Evolutionary conservation across 1,140 invertebrate species (phyloP), one percentile per base, ranked within the genome.

Genomic region (Aphidius gifuensis): DNA sequence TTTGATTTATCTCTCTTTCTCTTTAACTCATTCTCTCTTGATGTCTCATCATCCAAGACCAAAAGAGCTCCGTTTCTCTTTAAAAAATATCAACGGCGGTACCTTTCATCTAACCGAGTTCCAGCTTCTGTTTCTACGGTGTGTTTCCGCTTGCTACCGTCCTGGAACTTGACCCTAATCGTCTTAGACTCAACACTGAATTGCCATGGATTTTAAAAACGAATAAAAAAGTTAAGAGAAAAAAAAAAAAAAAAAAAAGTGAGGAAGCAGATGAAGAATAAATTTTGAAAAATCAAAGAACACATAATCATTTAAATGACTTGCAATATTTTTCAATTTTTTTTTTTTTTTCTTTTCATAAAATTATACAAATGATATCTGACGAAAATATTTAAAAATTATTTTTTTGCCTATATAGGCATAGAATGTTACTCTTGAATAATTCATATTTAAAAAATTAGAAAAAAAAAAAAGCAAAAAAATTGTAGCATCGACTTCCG

Each of bases 41-140:
- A 7, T 11, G 5, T 32, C 32, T 53, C 38, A 39, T 53, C 5
- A 32, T n/a, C 9, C 16, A 7, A 9, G n/a, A 21, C 16, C 5
- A 11, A 51, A 51, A 51, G 38, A 32, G 32, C 56, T 47, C n/a
- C 44, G 21, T 38, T 16, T 45, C 38, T 58, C 8, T 38, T 58
- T 58, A 40, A 58, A 38, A 32, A 32, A 32, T 32, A 32, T 32
- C 40, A 40, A 32, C 46, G 57, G 69, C 74, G 74, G 74, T 71
- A 60, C 65, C 74, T 77, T 77, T 77, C 72, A 76, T 77, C 73
- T 32, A 32, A 32, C 23, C 23, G 23, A 32, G 23, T 76, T 59
- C 21, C 9, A 74, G 75, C 75, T 76, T 77, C 75, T 76, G 75
- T 75, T 77, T 77, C 72, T 72, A 67, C 74, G 70, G 72, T 76